Conservation (phyloP, 92 coral and sea anemone species). For the Parazoanthus darwini region DNA sequence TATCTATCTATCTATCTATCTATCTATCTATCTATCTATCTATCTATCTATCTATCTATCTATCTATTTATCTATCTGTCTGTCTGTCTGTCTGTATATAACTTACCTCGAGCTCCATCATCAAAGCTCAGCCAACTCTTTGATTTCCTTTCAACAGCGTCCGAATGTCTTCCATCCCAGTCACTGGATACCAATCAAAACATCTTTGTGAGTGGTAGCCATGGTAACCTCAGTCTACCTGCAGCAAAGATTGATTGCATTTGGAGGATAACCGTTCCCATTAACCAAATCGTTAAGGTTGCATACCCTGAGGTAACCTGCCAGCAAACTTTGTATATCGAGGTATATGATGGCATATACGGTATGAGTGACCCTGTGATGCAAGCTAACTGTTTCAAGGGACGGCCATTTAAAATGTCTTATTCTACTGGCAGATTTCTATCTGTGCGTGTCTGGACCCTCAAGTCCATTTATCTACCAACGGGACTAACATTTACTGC, state of each 20-base stretch:
- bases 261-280: conserved; percentile 16
- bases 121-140: too few species aligned
- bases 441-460: background rate
- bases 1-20: too few species aligned
- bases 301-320: background rate
- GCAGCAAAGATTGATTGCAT: background rate
- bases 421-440: background rate
- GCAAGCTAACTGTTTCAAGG: background rate
- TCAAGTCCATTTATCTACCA: background rate
- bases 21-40: too few species aligned
- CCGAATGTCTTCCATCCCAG: too few species aligned
- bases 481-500: background rate
- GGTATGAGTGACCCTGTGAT: background rate
- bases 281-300: background rate
- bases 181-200: too few species aligned
- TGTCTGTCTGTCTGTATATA: too few species aligned
- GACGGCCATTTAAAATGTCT: background rate
- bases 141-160: too few species aligned
- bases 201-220: too few species aligned
- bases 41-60: too few species aligned
- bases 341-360: background rate
- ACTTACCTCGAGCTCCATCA: too few species aligned
- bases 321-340: background rate
- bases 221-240: background rate
- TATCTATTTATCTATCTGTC: too few species aligned